Evolutionary conservation across 2,888 invertebrate genomes (phyloP), one percentile per base, ranked within the genome.

Genomic region (Tolmerus cingulatus): DNA sequence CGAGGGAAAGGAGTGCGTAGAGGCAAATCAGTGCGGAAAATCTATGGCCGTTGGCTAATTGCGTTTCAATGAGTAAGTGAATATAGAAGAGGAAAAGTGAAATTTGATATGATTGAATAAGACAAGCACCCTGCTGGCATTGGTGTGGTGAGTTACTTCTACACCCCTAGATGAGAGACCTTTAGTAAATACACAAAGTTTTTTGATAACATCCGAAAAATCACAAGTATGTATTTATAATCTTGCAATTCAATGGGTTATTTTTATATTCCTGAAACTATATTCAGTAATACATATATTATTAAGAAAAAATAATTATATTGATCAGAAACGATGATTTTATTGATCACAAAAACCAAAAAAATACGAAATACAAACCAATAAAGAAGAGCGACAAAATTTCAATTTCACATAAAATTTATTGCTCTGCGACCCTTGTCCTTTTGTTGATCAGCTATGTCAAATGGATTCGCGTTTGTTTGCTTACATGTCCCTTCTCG

Each of bases 31-130:
- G 82, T 87, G 88, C 89, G 88, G 87, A 85, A 89, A 89, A 89
- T 89, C 76, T 82, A 89, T 88, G 57, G 23, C 89, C 88, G 88
- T 85, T 74, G 88, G 89, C 89, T 89, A 89, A 89, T 89, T 89
- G 87, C 85, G 88, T 89, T 89, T 89, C 88, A 89, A 89, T 87
- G 55, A 87, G 86, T 55, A 57, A 78, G 85, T 77, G 87, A 87
- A 85, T 87, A 76, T 55, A n/a, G n/a, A n/a, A 51, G 74, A 84
- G 81, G 81, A 40, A 74, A 77, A 55, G 57, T 82, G 82, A 82
- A 82, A 82, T 82, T 82, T 66, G 82, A 82, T 82, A 82, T 82
- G n/a, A 57, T 57, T 81, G 55, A 78, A 23, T 78, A 40, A 78
- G 78, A 37, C 23, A 43, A 78, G 23, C 40, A 43, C 14, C 78